Evolutionary conservation across 2,888 invertebrate species (phyloP).

Genomic region (Iselma pallidipennis): DNA sequence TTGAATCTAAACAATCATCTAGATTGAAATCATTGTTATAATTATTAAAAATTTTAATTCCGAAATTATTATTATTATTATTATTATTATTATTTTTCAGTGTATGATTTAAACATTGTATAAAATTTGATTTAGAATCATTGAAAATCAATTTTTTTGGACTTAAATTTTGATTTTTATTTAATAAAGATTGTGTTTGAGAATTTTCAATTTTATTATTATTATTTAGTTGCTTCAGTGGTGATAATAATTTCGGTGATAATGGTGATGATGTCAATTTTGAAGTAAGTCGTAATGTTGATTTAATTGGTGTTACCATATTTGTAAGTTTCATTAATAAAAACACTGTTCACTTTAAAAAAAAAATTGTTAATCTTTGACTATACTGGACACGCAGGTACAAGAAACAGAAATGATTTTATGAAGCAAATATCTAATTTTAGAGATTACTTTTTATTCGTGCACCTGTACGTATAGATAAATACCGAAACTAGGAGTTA

Average conservation of each 20-base stretch:
- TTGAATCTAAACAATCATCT: not conserved
- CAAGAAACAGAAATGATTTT: no score
- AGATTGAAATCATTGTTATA: not conserved
- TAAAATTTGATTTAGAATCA: not conserved
- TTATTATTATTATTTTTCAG: not conserved
- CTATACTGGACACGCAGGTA: no score
- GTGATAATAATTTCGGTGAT: slow-evolving; percentile 28
- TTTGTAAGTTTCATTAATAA: not conserved
- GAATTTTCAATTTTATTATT: no score
- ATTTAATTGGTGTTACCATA: slow-evolving; percentile 13
- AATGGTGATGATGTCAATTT: slow-evolving; percentile 27
- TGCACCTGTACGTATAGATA: no score
- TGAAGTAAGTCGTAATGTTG: slow-evolving; percentile 10
- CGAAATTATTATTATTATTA: not conserved
- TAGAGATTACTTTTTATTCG: no score
- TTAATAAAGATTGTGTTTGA: no score
- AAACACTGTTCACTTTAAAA: not conserved
- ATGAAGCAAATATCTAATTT: no score
- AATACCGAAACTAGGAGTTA: no score
- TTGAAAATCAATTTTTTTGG: not conserved
- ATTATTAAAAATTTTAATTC: no score
- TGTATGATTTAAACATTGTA: no score
- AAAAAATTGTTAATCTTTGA: no score
- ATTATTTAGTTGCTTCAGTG: slow-evolving; percentile 13
- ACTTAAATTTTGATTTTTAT: not conserved